phyloP scores from a whole-genome alignment of 1,140 invertebrate genomes.

The Drosophila sucinea region DNA sequence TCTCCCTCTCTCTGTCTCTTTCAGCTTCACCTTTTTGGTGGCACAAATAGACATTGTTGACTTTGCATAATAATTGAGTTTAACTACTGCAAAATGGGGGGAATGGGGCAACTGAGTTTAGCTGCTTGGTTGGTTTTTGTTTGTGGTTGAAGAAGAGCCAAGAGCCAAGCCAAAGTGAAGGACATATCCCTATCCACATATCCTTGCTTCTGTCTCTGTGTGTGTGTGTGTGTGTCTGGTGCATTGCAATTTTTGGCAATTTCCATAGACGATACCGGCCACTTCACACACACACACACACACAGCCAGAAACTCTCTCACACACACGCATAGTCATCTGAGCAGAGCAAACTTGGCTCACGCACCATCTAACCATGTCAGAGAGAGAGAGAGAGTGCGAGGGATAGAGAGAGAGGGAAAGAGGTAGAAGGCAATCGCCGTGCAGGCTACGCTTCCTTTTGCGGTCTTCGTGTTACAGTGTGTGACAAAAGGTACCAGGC shows the following conservation, averaged over 20 bases:
- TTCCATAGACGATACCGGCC: conserved; percentile 46
- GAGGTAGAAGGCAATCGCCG: conserved; percentile 2
- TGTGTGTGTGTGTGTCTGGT: conserved; percentile 13
- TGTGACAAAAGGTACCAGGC: conserved; percentile 44
- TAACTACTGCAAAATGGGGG: conserved; percentile 69
- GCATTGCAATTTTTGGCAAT: conserved; percentile 71
- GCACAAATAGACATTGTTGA: conserved; percentile 79
- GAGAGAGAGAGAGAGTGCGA: not conserved
- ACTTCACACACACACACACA: conserved; percentile 26
- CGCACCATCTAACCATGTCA: conserved; percentile 52
- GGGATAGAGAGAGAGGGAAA: too few relatives aligned
- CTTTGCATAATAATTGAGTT: conserved; percentile 81
- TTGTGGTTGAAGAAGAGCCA: conserved; percentile 58
- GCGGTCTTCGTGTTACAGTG: conserved; percentile 48
- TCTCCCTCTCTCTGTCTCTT: not conserved
- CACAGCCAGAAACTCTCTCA: conserved; percentile 14
- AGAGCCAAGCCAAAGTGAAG: conserved; percentile 62
- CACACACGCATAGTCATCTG: conserved; percentile 58
- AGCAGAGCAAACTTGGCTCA: conserved; percentile 47
- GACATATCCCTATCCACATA: conserved; percentile 34
- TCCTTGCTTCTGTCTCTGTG: not conserved
- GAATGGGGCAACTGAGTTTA: conserved; percentile 54
- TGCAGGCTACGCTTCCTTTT: conserved; percentile 24
- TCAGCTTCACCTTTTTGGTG: conserved; percentile 62
- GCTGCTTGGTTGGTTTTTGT: conserved; percentile 74